These are phyloP conservation scores for Gymnorhina tibicen DNA, from an alignment of 2,113 vertebrate species.

Conservation along the genomic window DNA sequence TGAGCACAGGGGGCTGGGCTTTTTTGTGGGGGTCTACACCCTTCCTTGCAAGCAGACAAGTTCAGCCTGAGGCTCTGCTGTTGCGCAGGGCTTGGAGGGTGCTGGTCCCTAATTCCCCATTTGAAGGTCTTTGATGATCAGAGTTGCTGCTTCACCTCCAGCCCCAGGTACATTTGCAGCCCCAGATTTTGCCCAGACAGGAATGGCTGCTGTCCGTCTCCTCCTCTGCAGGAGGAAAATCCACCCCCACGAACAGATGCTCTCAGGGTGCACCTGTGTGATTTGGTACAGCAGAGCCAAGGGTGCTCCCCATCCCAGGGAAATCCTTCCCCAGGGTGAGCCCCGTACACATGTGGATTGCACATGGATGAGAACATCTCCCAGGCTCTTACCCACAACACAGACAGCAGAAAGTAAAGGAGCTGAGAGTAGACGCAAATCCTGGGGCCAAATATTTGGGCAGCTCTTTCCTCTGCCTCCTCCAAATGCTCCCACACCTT, in stretches of 20 bases:
- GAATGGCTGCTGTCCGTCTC: neutral
- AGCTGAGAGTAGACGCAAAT: neutral
- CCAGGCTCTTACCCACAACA: neutral
- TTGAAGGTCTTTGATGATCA: neutral
- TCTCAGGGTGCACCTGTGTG: neutral
- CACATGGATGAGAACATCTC: neutral
- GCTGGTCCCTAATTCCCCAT: neutral
- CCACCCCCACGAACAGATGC: neutral
- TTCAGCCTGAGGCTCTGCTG: rapidly evolving
- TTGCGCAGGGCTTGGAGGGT: neutral
- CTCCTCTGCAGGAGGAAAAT: neutral
- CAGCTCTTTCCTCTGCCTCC: neutral
- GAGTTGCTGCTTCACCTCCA: neutral
- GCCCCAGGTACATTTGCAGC: neutral
- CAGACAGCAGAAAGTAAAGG: neutral
- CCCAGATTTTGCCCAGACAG: neutral
- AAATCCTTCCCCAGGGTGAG: neutral
- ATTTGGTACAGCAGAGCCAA: neutral
- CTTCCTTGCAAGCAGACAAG: neutral
- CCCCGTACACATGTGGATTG: neutral
- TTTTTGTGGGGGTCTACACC: neutral
- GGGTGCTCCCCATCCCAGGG: no score
- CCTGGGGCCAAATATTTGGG: neutral
- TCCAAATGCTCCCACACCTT: neutral
- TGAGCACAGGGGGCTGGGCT: slow-evolving; percentile 51